Evolutionary conservation across 2,113 vertebrate genomes (phyloP), one percentile per base, ranked within the genome.

Genomic region (Marmota flaviventris): DNA sequence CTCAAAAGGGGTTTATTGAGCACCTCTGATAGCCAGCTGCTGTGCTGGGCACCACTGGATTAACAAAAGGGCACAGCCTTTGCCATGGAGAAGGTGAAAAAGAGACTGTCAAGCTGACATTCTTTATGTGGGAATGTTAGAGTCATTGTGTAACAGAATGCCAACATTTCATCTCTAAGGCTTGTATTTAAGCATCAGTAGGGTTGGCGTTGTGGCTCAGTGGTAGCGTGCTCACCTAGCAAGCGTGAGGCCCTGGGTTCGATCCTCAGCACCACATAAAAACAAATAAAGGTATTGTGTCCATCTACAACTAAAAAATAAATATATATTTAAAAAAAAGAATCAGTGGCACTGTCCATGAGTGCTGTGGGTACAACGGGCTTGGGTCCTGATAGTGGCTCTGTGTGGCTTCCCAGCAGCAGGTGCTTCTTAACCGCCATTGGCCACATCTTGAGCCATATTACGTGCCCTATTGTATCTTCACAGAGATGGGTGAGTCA

Each of bases 291-390:
- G 45, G 45, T 45, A 45, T 45, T 45, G 45, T 45, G 45, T 45
- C 45, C 45, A 45, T 45, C 45, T 45, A 45, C 45, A 9, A 45
- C 45, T 45, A 45, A 45, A 45, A 45, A 45, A 45, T 45, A 45
- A 6, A 45, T 45, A 45, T 7, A 45, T 45, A 45, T 45, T 39
- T 4, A 39, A 39, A 39, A 39, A 39, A 39, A 37, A 22, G 24
- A 25, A 27, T 39, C 88, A 10, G 10, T 22, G 37, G 48, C 4
- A 27, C 5, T 37, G 17, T 18, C 32, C 8, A 65, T 4, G 9
- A 9, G 17, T 70, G n/a, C 45, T 22, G 0, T 11, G 7, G 14
- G 16, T 12, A 0, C 3, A 27, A 8, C n/a, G 7, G 29, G 27
- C 85, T 34, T 39, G 70, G 39, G 34, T 39, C 61, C 48, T 53